Evolutionary conservation across 2,888 invertebrate species (phyloP).

Genomic region (Halocaridina rubra): DNA sequence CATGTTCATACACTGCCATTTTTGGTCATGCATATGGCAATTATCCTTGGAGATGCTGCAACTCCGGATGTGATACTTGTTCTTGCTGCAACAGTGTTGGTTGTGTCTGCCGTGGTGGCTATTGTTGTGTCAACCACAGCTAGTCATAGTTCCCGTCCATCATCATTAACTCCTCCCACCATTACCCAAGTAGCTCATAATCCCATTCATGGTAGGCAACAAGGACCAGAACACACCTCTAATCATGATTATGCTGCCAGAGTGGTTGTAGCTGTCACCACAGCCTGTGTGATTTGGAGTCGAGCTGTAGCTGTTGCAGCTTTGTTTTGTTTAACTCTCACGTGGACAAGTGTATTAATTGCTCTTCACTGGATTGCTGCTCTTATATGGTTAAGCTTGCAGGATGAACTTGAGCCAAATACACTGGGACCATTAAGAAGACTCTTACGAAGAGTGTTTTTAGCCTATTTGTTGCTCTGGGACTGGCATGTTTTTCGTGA

Average conservation of each 20-base stretch:
- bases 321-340: slow-evolving; percentile 44
- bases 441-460: slow-evolving; percentile 40
- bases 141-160: slow-evolving; percentile 42
- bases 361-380: slow-evolving; percentile 51
- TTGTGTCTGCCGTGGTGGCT: slow-evolving; percentile 45
- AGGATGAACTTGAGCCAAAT: slow-evolving; percentile 33
- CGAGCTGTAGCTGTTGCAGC: slow-evolving; percentile 57
- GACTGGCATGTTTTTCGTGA: slow-evolving; percentile 59
- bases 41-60: slow-evolving; percentile 22
- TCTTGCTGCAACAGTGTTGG: slow-evolving; percentile 39
- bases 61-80: slow-evolving; percentile 14
- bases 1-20: slow-evolving; percentile 62
- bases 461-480: slow-evolving; percentile 57
- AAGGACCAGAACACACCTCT: slow-evolving; percentile 9
- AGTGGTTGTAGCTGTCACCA: slow-evolving; percentile 56
- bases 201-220: slow-evolving; percentile 30
- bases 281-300: slow-evolving; percentile 56
- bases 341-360: slow-evolving; percentile 46
- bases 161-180: slow-evolving; percentile 53
- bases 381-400: slow-evolving; percentile 54
- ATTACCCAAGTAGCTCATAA: slow-evolving; percentile 53
- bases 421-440: slow-evolving; percentile 34
- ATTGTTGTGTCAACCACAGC: slow-evolving; percentile 50
- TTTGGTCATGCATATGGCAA: slow-evolving; percentile 54
- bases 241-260: slow-evolving; percentile 48